Conservation (phyloP, 2,888 invertebrate species). For the Epirrita christyi region DNA sequence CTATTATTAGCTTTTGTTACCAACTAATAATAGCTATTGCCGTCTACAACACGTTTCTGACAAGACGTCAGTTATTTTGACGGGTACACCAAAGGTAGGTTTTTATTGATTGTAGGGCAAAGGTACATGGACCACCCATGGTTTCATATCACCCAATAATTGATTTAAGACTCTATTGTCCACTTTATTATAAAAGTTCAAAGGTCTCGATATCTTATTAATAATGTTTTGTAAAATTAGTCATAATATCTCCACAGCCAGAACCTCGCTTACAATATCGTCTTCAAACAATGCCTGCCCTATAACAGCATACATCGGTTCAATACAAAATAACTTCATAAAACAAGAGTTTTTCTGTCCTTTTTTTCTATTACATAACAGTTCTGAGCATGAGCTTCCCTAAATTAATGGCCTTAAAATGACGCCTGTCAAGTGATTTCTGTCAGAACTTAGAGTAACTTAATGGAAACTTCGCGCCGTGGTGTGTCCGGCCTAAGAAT, state of each 20-base stretch:
- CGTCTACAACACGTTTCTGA: constrained; percentile 34
- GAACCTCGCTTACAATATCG: too few relatives aligned
- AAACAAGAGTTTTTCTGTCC: too few relatives aligned
- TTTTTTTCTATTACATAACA: too few relatives aligned
- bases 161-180: constrained; percentile 64
- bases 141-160: constrained; percentile 57
- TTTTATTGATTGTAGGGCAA: constrained; percentile 66
- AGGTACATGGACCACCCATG: constrained; percentile 67
- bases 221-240: constrained; percentile 63
- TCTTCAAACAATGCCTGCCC: too few relatives aligned
- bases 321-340: too few relatives aligned
- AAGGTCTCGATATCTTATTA: constrained; percentile 65
- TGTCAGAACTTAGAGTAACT: too few relatives aligned
- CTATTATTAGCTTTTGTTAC: neutral
- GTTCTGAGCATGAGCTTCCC: too few relatives aligned
- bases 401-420: too few relatives aligned
- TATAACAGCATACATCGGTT: too few relatives aligned
- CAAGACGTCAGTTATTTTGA: constrained; percentile 53
- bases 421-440: too few relatives aligned
- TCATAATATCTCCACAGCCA: constrained; percentile 38
- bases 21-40: neutral
- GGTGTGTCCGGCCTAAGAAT: too few relatives aligned
- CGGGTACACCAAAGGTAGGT: constrained; percentile 43
- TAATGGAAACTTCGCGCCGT: too few relatives aligned
- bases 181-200: constrained; percentile 61